Base-by-base conservation (phyloP, 92 coral and sea anemone species). In the Nematostella vectensis region DNA sequence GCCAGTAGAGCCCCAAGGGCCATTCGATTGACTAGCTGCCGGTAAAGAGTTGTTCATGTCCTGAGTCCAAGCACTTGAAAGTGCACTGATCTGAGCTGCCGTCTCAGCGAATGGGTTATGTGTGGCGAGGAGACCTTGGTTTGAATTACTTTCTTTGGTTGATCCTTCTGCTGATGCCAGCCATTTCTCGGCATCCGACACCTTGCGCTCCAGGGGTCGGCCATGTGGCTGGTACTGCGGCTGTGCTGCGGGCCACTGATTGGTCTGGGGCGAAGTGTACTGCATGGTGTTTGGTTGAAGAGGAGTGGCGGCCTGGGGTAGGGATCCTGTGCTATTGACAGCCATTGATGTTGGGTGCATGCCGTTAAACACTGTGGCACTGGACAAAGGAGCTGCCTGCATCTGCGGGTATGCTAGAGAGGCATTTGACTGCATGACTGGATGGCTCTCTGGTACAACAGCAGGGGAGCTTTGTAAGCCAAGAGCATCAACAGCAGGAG, bases 141-240 rank as follows among this genome's bases (percentile, higher is more conserved):
- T 75, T 21, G 68, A 49, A 38, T 62, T 47, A 30, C 47, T 48
- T 10, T 72, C 47, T 27, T 31, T 55, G 37, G 81, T 54, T 23
- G 71, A 70, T 20, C 54, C 78, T 28, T 83, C 74, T 4, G 87
- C 95, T 21, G 88, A 49, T 12, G 88, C 88, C 25, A 85, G 80
- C 95, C 95, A 85, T 59, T 60, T 60, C 31, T 85, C 95, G 22
- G 95, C 95, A 57, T 85, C 84, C 9, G 95, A 85, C 3, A 66
- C 63, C 9, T 58, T 61, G 19, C 65, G 82, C 29, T 68, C 50
- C 44, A 66, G 25, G 15, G 51, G 70, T 2, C 27, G 65, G n/a
- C n/a, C n/a, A 27, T 25, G 30, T 12, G 17, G 74, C 40, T 22
- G 58, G n/a, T n/a, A n/a, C 28, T 58, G 74, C 18, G 26, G 68